phyloP scores from a whole-genome alignment of 2,113 vertebrate genomes.

The Mirza zaza region DNA sequence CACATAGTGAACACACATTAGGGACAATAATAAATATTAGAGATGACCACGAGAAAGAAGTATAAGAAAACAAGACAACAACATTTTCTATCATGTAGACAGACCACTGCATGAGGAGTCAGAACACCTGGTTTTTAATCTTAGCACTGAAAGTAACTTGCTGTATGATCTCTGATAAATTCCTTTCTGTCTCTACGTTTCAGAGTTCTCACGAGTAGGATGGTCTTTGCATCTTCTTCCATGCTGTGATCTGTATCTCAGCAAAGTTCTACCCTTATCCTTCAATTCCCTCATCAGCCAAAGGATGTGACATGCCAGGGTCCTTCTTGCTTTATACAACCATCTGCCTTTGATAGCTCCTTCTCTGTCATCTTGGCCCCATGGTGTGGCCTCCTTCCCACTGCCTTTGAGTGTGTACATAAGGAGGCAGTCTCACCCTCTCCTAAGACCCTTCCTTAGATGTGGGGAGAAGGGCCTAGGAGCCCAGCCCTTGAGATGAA shows the following conservation, averaged over 20 bases:
- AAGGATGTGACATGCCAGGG: not conserved
- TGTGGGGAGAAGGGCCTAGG: not conserved
- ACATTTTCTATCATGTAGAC: not conserved
- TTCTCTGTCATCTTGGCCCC: not conserved
- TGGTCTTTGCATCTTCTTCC: not conserved
- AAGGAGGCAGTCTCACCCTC: not conserved
- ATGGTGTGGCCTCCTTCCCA: not conserved
- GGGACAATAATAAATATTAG: not conserved
- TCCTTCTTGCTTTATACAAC: not conserved
- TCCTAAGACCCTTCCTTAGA: conserved; percentile 2
- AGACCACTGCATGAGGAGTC: not conserved
- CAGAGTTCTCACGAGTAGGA: not conserved
- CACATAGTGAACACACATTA: not conserved
- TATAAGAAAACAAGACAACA: not conserved
- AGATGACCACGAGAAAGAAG: not conserved
- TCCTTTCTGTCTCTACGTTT: not conserved
- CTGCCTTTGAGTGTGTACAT: not conserved
- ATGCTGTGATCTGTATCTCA: not conserved
- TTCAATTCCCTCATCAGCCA: not conserved
- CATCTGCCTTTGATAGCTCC: not conserved
- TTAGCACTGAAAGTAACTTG: not conserved
- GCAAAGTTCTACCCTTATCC: not conserved
- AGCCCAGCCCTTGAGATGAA: not conserved
- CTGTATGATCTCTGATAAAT: not conserved
- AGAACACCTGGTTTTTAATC: not conserved